Base-by-base conservation (phyloP, 2,888 invertebrate species). In the Boloria euphrosyne region DNA sequence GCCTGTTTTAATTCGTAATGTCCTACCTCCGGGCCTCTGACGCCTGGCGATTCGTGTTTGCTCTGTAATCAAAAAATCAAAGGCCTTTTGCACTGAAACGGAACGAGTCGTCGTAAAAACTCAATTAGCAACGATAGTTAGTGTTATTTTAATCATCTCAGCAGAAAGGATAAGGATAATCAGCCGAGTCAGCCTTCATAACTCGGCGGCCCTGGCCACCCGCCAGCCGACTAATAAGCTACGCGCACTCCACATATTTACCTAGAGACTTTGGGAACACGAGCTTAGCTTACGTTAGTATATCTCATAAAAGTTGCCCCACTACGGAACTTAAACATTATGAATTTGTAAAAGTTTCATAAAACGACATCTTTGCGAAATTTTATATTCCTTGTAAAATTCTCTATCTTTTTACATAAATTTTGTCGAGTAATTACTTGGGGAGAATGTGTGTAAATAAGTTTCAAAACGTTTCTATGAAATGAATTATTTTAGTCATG, bases 191-290 rank as follows among this genome's bases (percentile, higher is more conserved):
- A 70, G 75, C 75, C 76, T 74, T 75, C 78, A 79, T 80, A 82
- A 82, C 73, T 76, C 75, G 74, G 71, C 10, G 70, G 71, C 60
- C 57, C 77, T 84, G 82, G 82, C 81, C 67, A 66, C 50, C 62
- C 62, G 77, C 83, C 81, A 82, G 76, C 67, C 70, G 67, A 65
- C 68, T 82, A 84, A 81, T 85, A 84, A 81, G 80, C 81, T 78
- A 74, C 76, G 79, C 78, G 78, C 76, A 75, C 76, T 72, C 75
- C 73, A 76, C 75, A 75, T 77, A 75, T 76, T 76, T 75, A 75
- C 73, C 73, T 59, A 67, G 64, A 38, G 53, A 53, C 50, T 67
- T 46, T 53, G 60, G 31, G 61, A 62, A 55, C 55, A 62, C 49
- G 62, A 59, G 62, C 66, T 65, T 49, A 31, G 57, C 50, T 52